These are phyloP conservation scores for Phylloscopus whistleri DNA, from an alignment of 2,113 vertebrate genomes.

Conservation along the genomic window DNA sequence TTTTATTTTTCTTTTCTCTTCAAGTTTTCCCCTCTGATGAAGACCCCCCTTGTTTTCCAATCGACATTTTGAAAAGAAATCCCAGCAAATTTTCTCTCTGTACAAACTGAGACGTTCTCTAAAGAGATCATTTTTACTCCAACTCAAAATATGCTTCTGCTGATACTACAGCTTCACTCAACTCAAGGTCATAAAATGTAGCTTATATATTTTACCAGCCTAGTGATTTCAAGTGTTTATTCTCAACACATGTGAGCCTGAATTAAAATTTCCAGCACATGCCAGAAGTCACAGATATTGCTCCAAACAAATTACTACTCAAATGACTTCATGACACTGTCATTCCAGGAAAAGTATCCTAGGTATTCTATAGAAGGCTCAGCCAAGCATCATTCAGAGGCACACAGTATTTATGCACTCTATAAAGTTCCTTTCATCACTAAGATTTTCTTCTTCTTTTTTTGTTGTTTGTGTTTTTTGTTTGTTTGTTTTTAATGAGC, in stretches of 20 bases:
- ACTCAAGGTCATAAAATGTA: background rate
- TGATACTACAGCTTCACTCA: background rate
- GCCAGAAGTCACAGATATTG: background rate
- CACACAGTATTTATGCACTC: background rate
- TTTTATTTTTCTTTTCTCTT: background rate
- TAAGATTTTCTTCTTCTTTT: background rate
- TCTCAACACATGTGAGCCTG: background rate
- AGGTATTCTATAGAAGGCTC: background rate
- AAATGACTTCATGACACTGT: background rate
- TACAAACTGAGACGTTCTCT: background rate
- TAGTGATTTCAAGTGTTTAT: conserved; percentile 26
- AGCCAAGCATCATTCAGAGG: background rate
- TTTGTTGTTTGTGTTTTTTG: background rate
- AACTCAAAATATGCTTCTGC: background rate
- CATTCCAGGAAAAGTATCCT: background rate
- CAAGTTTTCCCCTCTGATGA: background rate
- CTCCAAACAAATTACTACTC: background rate
- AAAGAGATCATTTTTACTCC: background rate
- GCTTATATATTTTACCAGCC: conserved; percentile 12
- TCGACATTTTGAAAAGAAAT: background rate
- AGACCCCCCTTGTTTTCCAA: background rate
- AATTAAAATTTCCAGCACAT: background rate
- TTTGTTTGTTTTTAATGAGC: background rate
- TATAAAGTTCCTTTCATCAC: background rate
- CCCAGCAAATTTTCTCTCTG: background rate